Evolutionary conservation across 2,797 vertebrate species (phyloP).

Genomic region (Spinus pinus): DNA sequence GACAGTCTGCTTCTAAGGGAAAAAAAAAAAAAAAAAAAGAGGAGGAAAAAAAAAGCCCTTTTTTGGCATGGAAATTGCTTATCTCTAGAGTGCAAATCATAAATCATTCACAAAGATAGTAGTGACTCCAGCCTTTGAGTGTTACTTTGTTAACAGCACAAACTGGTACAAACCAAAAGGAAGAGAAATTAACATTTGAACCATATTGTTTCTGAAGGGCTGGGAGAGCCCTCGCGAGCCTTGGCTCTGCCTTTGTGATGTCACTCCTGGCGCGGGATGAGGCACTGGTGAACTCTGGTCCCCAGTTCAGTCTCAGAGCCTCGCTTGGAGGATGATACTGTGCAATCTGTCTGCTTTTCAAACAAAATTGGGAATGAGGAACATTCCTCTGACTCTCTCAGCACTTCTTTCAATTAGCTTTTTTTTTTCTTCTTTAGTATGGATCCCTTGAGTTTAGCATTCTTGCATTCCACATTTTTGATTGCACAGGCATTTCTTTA

Average conservation of each 20-base stretch:
- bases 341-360: constrained; percentile 26
- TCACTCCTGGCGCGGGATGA: not conserved
- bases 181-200: constrained; percentile 71
- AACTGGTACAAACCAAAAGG: constrained; percentile 66
- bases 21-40: accelerated
- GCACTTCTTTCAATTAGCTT: constrained; percentile 20
- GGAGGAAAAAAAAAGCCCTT: not conserved
- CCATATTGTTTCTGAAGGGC: constrained; percentile 50
- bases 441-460: constrained; percentile 29
- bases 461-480: not conserved
- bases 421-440: constrained; percentile 4
- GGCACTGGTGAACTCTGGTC: not conserved
- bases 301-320: not conserved
- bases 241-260: not conserved
- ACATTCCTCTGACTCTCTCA: not conserved
- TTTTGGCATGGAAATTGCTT: constrained; percentile 67
- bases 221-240: constrained; percentile 1
- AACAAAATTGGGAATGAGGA: not conserved
- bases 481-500: not conserved
- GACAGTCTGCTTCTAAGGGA: not conserved
- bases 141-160: constrained; percentile 67
- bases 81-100: constrained; percentile 71
- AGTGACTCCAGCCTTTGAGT: constrained; percentile 68
- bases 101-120: constrained; percentile 73
- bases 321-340: not conserved